Percentiles rank a stretch among this genome's conserved stretches.
Evolutionary conservation across 2,888 invertebrate genomes (phyloP).

Genomic region (Drosophila longiperda): DNA sequence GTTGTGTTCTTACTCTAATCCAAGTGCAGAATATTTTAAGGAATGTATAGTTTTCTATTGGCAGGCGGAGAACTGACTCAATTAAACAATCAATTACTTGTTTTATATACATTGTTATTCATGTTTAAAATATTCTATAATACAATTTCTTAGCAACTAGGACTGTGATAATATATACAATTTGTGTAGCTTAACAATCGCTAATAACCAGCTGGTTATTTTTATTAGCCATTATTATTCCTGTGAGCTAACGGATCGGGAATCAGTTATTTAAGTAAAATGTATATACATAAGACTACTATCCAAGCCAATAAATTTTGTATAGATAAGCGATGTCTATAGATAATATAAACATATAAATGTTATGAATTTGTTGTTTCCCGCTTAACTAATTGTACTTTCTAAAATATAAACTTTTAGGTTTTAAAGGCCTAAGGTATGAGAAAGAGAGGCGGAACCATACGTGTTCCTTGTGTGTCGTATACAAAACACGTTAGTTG

Average conservation of each 20-base stretch:
- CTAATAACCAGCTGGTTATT: background rate
- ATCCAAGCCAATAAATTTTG: conserved; percentile 21
- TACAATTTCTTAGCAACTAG: conserved; percentile 4
- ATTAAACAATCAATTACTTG: background rate
- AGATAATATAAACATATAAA: conserved; percentile 28
- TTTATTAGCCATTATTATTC: background rate
- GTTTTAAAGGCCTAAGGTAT: conserved; percentile 61
- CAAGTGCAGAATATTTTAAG: background rate
- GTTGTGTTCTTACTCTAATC: background rate
- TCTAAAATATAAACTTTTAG: conserved; percentile 37
- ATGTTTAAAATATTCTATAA: conserved; percentile 6
- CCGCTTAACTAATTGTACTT: background rate
- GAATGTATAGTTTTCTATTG: background rate
- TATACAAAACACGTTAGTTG: background rate
- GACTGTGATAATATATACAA: conserved; percentile 18
- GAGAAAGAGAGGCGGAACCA: conserved; percentile 38
- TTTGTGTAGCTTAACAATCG: background rate
- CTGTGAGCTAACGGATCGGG: background rate
- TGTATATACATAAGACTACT: conserved; percentile 35
- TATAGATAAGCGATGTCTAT: conserved; percentile 41
- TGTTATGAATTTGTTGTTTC: conserved; percentile 8
- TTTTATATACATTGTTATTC: background rate
- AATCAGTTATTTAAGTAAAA: background rate
- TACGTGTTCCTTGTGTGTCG: background rate
- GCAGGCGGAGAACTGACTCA: background rate